These are phyloP conservation scores for Xanthia togata DNA, from an alignment of 2,888 invertebrate genomes.

Conservation along the genomic window DNA sequence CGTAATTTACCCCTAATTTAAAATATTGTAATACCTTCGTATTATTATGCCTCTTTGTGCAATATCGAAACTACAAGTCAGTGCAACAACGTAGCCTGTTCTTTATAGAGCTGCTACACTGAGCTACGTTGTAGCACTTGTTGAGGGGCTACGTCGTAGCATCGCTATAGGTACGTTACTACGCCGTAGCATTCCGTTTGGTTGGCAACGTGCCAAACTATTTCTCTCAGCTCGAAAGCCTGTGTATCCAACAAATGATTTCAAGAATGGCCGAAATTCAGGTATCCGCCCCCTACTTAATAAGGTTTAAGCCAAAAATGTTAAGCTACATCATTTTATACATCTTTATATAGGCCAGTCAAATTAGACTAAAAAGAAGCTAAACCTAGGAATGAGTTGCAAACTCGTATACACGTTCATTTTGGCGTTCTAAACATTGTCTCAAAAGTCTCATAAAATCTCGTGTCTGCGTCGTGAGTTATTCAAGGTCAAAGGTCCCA, in stretches of 20 bases:
- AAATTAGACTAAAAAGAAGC: too few relatives aligned
- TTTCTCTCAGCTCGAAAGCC: background rate
- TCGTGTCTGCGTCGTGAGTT: too few relatives aligned
- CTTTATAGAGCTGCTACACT: background rate
- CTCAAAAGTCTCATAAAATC: too few relatives aligned
- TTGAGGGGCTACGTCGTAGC: background rate
- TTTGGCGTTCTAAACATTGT: too few relatives aligned
- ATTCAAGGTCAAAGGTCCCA: too few relatives aligned
- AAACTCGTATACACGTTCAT: too few relatives aligned
- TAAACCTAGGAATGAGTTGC: too few relatives aligned
- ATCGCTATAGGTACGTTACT: background rate
- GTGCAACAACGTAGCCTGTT: background rate
- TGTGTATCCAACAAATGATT: background rate
- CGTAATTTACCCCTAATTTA: background rate
- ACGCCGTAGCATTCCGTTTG: background rate
- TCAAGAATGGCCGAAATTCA: background rate
- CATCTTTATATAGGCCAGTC: too few relatives aligned
- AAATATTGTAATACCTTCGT: background rate
- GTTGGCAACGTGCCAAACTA: background rate
- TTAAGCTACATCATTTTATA: too few relatives aligned
- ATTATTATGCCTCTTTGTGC: background rate
- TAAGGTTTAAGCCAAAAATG: background rate
- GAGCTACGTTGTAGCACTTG: background rate
- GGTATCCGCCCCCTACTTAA: background rate
- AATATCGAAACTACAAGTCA: background rate